Evolutionary conservation across 2,797 vertebrate species (phyloP).

Genomic region (Notolepis coatsorum): DNA sequence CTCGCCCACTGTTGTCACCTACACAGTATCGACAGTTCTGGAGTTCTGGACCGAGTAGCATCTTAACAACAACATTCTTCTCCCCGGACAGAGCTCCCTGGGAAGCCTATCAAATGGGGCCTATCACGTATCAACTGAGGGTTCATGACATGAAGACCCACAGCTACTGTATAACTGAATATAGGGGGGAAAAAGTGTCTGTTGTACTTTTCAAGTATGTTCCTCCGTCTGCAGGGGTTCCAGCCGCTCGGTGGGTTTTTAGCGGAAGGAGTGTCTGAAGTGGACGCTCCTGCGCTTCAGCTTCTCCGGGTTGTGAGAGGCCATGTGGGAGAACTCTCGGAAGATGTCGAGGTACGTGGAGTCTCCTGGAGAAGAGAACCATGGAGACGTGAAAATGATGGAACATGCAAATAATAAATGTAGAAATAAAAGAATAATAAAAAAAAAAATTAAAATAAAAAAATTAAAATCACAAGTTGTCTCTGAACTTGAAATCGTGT

Average conservation of each 20-base stretch:
- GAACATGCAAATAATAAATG: neutral
- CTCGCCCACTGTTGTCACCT: too few species aligned
- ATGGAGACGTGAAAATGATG: slow-evolving; percentile 11
- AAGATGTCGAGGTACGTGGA: slow-evolving; percentile 92
- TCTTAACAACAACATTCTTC: too few species aligned
- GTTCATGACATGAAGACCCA: neutral
- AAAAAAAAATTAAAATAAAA: neutral
- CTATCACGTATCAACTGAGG: too few species aligned
- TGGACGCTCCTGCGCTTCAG: slow-evolving; percentile 87
- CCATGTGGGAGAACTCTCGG: slow-evolving; percentile 92
- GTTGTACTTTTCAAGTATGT: slow-evolving; percentile 46
- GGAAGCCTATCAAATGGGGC: too few species aligned
- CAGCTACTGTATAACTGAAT: neutral
- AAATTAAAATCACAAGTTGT: too few species aligned
- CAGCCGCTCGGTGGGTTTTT: slow-evolving; percentile 19
- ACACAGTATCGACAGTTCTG: too few species aligned
- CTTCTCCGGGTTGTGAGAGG: slow-evolving; percentile 92
- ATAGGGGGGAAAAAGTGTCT: slow-evolving; percentile 34
- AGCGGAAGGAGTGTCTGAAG: slow-evolving; percentile 86
- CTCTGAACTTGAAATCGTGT: too few species aligned
- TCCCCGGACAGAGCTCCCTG: too few species aligned
- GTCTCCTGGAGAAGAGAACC: slow-evolving; percentile 80
- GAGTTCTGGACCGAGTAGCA: too few species aligned
- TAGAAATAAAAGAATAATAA: neutral
- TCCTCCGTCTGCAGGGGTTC: neutral